Base-by-base conservation (phyloP, 35 echinoderm and acorn worm genomes). In the Lytechinus variegatus region DNA sequence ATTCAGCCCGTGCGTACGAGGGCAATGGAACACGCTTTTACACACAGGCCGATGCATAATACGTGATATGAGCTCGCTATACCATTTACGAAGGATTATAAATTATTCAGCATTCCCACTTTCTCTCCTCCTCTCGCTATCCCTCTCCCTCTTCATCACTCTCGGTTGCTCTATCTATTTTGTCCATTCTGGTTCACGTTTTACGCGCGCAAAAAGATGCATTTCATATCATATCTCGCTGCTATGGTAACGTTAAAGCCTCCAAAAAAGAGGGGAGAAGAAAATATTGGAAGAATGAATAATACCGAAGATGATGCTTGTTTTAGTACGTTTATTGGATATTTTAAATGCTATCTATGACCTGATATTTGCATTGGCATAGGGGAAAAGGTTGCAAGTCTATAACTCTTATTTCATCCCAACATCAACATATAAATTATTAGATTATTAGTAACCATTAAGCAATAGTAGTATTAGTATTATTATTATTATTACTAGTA, bases 1-100 rank as follows among this genome's bases (percentile, higher is more conserved):
- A 24, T 79, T 79, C 66, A 79, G 16, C n/a, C 14, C 66, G 66
- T 79, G n/a, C 66, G 66, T 79, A 24, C 66, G n/a, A 24, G 66
- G 66, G n/a, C 19, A 79, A 24, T 16, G 66, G 66, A 79, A 24
- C n/a, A 79, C 21, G 66, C 66, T 79, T 79, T 79, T 79, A 79
- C 66, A 90, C 88, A 54, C 88, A 90, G 29, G 14, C 16, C 88
- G 29, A 52, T 27, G 88, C 88, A 90, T 90, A 52, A 90, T 90
- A 54, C 88, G 88, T 54, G 88, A 90, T 90, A 12, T 90, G 88
- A 90, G 16, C 28, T 33, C 52, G n/a, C 29, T 54, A 44, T 28
- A 90, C 88, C 88, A 90, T 90, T 90, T 90, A 90, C 88, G 14
- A 12, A 54, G 88, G 88, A 90, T 90, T 90, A 90, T 90, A 54